Percentiles rank a stretch among this genome's conserved stretches.
These are phyloP conservation scores for Tenthredo mesomela DNA, from an alignment of 2,888 invertebrate species.

Conservation along the genomic window DNA sequence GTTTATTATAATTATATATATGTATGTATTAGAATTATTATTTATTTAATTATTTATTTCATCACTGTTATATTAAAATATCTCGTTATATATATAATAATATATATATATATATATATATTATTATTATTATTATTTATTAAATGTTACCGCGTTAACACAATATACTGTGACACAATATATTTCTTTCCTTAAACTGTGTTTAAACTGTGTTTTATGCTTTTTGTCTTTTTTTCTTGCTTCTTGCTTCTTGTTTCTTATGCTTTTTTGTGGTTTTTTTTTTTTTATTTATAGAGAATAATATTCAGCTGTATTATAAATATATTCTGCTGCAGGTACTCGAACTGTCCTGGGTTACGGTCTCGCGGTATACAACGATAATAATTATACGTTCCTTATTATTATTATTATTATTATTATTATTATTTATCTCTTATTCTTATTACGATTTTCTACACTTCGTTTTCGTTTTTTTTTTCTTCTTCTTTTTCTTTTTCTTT, in stretches of 20 bases:
- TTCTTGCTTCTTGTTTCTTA: background rate
- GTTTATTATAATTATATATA: background rate
- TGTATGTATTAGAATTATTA: background rate
- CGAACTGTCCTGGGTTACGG: conserved; percentile 72
- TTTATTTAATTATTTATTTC: background rate
- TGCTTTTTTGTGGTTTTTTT: background rate
- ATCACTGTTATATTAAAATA: background rate
- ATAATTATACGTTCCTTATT: background rate
- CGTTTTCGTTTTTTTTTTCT: background rate
- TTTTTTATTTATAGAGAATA: conserved; percentile 11
- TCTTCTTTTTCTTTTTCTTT: conserved; percentile 5
- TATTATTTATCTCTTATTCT: background rate
- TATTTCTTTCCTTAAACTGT: background rate
- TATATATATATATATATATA: too few relatives aligned
- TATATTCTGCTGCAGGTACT: conserved; percentile 75
- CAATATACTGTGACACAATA: background rate
- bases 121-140: background rate
- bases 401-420: background rate
- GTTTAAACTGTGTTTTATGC: background rate
- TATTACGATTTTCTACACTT: conserved; percentile 1
- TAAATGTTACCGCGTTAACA: background rate
- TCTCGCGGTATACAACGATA: conserved; percentile 46
- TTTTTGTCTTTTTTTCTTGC: background rate
- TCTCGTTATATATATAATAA: background rate
- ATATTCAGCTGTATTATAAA: conserved; percentile 61